These are phyloP conservation scores for Plebejus anna DNA, from an alignment of 2,888 invertebrate genomes.

Conservation along the genomic window DNA sequence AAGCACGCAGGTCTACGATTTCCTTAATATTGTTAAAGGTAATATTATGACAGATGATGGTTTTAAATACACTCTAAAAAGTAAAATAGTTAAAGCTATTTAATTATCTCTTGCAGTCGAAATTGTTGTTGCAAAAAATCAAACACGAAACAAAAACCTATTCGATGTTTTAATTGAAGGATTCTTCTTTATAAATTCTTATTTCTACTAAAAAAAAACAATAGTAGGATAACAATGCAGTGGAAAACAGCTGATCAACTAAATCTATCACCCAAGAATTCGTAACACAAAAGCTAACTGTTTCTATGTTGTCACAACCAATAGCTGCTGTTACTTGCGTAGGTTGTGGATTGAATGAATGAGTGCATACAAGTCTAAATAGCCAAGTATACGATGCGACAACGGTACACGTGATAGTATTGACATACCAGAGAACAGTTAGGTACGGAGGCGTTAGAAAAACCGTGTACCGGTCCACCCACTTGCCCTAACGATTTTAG, in stretches of 20 bases:
- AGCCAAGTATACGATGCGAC: slow-evolving; percentile 29
- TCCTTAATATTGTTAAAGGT: neutral
- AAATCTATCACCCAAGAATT: neutral
- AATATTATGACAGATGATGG: neutral
- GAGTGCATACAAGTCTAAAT: slow-evolving; percentile 20
- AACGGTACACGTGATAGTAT: slow-evolving; percentile 33
- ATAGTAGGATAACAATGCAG: neutral
- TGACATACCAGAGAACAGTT: slow-evolving; percentile 54
- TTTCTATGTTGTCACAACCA: neutral
- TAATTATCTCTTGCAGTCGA: neutral
- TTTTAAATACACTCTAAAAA: neutral
- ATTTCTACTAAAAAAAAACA: neutral
- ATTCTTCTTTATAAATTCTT: neutral
- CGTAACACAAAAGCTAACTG: neutral
- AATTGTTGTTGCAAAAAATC: neutral
- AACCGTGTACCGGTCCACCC: slow-evolving; percentile 71
- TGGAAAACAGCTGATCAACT: neutral
- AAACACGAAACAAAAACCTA: neutral
- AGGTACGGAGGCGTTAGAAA: slow-evolving; percentile 66
- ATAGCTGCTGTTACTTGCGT: slow-evolving; percentile 1
- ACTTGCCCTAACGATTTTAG: slow-evolving; percentile 48
- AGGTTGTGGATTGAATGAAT: slow-evolving; percentile 20
- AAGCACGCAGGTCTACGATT: slow-evolving; percentile 30
- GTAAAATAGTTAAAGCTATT: neutral
- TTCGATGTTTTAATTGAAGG: too few relatives aligned